phyloP scores from a whole-genome alignment of 2,888 invertebrate species.

The Acleris holmiana region DNA sequence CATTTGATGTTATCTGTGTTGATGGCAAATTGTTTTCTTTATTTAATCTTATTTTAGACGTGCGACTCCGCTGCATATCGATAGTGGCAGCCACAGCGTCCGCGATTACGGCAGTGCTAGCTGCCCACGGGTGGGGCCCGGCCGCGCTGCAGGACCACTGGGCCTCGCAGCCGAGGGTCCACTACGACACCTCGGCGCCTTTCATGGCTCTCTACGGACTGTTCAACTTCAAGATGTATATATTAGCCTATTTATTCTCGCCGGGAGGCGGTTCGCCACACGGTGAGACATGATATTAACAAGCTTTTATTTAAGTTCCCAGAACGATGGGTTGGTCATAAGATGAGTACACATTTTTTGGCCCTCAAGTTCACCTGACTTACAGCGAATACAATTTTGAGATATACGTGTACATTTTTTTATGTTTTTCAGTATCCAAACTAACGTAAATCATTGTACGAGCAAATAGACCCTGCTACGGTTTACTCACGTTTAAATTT shows the following conservation, averaged over 20 bases:
- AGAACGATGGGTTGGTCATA: too few species aligned
- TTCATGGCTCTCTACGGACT: constrained; percentile 98
- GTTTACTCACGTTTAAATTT: too few species aligned
- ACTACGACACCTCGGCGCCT: constrained; percentile 95
- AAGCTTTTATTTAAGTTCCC: too few species aligned
- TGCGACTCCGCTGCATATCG: constrained; percentile 95
- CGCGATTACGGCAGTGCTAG: constrained; percentile 89
- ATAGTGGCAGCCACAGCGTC: constrained; percentile 92
- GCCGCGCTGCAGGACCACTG: constrained; percentile 97
- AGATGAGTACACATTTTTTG: too few species aligned
- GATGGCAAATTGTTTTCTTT: too few species aligned
- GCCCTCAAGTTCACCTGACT: too few species aligned
- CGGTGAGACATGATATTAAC: constrained; percentile 83
- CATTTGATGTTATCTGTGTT: too few species aligned
- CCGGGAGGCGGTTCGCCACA: constrained; percentile 92
- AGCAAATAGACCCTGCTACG: too few species aligned
- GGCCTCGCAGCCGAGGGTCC: constrained; percentile 93
- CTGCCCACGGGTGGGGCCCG: constrained; percentile 93
- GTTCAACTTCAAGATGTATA: constrained; percentile 96
- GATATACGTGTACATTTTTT: too few species aligned
- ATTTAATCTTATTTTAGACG: constrained; percentile 85
- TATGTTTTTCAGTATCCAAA: too few species aligned
- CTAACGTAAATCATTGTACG: too few species aligned
- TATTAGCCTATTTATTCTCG: constrained; percentile 97
- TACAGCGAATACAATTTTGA: too few species aligned